Evolutionary conservation across 1,140 invertebrate species (phyloP).

Genomic region (Macrocentrus cingulum): DNA sequence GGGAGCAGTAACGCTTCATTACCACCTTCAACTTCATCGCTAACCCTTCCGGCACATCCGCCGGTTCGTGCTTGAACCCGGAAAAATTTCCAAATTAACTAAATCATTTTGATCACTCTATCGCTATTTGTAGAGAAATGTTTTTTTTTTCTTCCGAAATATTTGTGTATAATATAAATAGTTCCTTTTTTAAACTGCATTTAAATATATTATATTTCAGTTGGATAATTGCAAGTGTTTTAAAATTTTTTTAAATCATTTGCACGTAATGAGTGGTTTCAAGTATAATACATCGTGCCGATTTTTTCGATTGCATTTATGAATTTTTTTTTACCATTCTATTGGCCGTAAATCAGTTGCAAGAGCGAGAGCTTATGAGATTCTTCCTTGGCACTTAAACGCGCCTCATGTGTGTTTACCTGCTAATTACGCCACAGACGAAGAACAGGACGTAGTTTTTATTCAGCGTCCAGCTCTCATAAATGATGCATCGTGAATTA

Average conservation of each 20-base stretch:
- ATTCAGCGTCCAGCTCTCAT: conserved; percentile 21
- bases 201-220: neutral
- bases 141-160: too few species aligned
- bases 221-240: neutral
- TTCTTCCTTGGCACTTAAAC: conserved; percentile 9
- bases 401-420: conserved; percentile 11
- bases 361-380: neutral
- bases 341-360: conserved; percentile 6
- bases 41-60: conserved; percentile 46
- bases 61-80: conserved; percentile 21
- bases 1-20: conserved; percentile 49
- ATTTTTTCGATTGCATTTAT: neutral
- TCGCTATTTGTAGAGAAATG: conserved; percentile 8
- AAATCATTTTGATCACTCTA: conserved; percentile 31
- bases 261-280: too few species aligned
- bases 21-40: conserved; percentile 53
- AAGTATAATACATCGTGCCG: too few species aligned
- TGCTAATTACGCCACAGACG: conserved; percentile 24
- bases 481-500: conserved; percentile 30
- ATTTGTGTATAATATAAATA: too few species aligned
- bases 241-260: neutral
- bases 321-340: neutral
- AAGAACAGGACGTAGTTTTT: conserved; percentile 11
- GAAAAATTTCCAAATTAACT: conserved; percentile 57
- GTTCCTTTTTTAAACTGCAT: too few species aligned